phyloP scores from a whole-genome alignment of 92 coral and sea anemone species.

The Phenganax stokvisi region DNA sequence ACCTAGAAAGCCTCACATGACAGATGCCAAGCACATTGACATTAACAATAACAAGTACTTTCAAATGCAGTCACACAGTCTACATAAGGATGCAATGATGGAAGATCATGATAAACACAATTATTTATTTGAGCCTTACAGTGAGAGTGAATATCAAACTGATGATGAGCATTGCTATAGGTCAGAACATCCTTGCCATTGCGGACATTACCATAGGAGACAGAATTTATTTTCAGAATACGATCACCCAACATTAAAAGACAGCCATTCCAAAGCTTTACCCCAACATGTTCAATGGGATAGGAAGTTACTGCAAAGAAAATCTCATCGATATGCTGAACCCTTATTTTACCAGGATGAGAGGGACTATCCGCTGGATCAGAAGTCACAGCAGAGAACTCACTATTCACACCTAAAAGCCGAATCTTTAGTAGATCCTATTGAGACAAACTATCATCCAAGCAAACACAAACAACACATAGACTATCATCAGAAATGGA shows the following conservation, averaged over 20 bases:
- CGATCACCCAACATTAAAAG: background rate
- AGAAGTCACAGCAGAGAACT: background rate
- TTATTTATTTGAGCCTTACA: background rate
- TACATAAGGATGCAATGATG: background rate
- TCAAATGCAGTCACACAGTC: background rate
- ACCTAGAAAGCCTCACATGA: background rate
- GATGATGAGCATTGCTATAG: background rate
- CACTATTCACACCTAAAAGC: background rate
- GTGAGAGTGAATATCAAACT: background rate
- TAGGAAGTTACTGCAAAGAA: too few relatives aligned
- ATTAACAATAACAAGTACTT: slow-evolving; percentile 1
- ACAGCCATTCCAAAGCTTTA: background rate
- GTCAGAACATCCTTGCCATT: slow-evolving; percentile 1
- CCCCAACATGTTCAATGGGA: background rate
- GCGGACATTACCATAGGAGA: slow-evolving; percentile 8
- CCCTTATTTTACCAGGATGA: too few relatives aligned
- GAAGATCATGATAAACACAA: background rate
- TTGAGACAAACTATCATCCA: background rate
- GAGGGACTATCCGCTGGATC: background rate
- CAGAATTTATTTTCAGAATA: background rate
- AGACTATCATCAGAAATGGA: background rate
- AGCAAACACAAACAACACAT: background rate
- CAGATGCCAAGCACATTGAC: background rate
- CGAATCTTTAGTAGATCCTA: background rate
- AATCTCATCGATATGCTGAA: too few relatives aligned